Evolutionary conservation across 2,113 vertebrate genomes (phyloP).

Genomic region (Ciconia maguari): DNA sequence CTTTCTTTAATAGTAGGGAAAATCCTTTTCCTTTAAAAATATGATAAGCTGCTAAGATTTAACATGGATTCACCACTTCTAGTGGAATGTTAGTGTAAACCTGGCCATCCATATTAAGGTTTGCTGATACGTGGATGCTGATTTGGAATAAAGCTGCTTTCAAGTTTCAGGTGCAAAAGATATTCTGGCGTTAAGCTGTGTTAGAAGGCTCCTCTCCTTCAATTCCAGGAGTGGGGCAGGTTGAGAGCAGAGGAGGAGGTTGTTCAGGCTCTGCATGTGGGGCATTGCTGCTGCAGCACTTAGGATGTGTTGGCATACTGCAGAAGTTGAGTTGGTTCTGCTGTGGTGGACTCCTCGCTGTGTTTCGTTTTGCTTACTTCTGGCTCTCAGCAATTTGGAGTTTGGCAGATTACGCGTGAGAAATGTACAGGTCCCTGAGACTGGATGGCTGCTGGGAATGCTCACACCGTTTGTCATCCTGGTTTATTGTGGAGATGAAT

Average conservation of each 20-base stretch:
- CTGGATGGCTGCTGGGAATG: neutral
- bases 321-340: neutral
- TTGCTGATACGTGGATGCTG: neutral
- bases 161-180: neutral
- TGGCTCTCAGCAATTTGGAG: neutral
- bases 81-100: neutral
- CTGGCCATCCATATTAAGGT: neutral
- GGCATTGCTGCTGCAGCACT: neutral
- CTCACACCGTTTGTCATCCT: neutral
- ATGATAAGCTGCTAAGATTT: neutral
- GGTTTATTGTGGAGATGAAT: neutral
- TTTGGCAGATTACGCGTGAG: fast-evolving
- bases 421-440: fast-evolving
- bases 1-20: neutral
- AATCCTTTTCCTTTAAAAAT: neutral
- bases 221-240: neutral
- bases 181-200: too few species aligned
- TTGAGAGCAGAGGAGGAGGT: neutral
- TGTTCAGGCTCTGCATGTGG: neutral
- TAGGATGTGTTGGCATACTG: fast-evolving
- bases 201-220: neutral
- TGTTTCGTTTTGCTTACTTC: neutral
- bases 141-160: neutral
- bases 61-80: neutral
- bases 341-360: neutral